These are phyloP conservation scores for Mormyrus proboscirostris DNA, from an alignment of 2,797 vertebrate species.

Conservation along the genomic window DNA sequence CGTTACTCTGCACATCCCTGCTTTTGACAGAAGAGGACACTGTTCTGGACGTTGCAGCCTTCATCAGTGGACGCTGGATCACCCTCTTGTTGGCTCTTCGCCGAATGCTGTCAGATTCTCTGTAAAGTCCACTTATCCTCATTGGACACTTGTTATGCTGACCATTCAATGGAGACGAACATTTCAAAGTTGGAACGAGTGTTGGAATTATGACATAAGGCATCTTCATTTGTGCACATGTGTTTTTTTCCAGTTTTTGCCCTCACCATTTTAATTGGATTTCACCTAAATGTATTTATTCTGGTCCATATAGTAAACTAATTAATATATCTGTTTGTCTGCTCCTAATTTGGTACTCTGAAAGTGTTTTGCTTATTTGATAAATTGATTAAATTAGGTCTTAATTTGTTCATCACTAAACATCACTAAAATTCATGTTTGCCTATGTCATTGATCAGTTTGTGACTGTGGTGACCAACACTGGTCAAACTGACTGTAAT, in stretches of 20 bases:
- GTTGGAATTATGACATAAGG: background rate
- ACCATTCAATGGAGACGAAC: background rate
- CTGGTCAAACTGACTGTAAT: background rate
- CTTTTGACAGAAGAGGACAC: background rate
- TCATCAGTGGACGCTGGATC: background rate
- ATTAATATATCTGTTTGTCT: background rate
- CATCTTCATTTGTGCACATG: background rate
- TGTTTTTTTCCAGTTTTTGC: background rate
- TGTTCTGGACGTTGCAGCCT: background rate
- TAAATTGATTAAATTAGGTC: too few relatives aligned
- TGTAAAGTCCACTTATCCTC: background rate
- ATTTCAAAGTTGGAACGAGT: background rate
- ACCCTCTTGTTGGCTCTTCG: background rate
- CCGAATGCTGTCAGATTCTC: background rate
- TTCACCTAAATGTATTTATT: background rate
- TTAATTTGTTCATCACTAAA: background rate
- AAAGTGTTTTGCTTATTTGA: background rate
- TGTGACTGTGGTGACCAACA: background rate
- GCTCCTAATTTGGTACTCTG: background rate
- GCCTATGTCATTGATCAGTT: background rate
- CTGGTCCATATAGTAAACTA: background rate
- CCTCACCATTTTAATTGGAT: too few relatives aligned
- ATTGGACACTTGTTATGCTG: background rate
- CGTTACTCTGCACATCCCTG: background rate
- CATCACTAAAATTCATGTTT: background rate